phyloP scores from a whole-genome alignment of 2,797 vertebrate genomes.

The Thripadectes ignobilis region DNA sequence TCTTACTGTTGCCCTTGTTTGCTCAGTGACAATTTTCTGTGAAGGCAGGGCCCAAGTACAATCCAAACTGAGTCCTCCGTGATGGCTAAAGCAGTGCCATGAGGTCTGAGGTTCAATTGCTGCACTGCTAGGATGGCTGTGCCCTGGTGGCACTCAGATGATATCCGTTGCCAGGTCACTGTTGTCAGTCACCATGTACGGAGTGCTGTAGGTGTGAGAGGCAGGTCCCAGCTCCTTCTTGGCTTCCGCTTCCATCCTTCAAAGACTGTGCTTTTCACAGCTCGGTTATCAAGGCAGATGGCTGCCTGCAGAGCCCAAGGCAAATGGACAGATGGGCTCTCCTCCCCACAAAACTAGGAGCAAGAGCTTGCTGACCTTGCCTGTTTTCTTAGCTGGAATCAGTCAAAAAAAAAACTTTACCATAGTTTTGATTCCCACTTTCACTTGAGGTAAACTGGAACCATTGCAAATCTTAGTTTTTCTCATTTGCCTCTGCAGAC shows the following conservation, averaged over 20 bases:
- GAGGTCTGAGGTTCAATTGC: accelerated
- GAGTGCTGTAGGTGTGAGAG: not conserved
- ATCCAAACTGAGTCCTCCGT: accelerated
- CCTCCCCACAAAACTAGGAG: not conserved
- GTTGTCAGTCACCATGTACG: not conserved
- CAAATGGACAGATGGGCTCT: conserved; percentile 35
- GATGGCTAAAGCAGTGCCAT: not conserved
- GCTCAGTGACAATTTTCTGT: not conserved
- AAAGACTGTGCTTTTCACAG: conserved; percentile 21
- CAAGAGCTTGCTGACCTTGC: conserved; percentile 55
- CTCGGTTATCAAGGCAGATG: conserved; percentile 3
- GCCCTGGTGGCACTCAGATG: not conserved
- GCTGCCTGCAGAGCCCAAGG: conserved; percentile 36
- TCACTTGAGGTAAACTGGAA: not conserved
- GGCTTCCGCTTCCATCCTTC: not conserved
- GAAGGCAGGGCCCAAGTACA: not conserved
- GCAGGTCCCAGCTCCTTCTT: not conserved
- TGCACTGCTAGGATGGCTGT: not conserved
- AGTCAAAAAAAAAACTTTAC: not conserved
- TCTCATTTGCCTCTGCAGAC: not conserved
- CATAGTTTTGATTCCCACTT: not conserved
- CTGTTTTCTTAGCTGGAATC: not conserved
- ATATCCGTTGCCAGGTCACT: not conserved
- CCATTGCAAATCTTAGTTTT: not conserved
- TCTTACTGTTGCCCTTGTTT: not conserved